Percentiles rank a stretch among this genome's conserved stretches.
These are phyloP conservation scores for Athalia circularis DNA, from an alignment of 2,888 invertebrate species.

Conservation along the genomic window DNA sequence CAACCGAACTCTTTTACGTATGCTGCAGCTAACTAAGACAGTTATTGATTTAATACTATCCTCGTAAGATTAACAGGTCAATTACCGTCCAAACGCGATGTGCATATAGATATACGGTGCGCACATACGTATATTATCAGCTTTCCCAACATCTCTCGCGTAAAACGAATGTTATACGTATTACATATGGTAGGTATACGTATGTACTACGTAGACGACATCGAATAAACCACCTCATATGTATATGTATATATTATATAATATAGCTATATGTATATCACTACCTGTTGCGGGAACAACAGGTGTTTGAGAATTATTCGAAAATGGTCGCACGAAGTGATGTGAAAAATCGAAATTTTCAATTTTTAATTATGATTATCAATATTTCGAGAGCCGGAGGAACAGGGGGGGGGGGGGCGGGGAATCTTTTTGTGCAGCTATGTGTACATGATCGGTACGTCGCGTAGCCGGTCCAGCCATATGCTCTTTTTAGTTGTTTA, in stretches of 20 bases:
- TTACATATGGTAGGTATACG: background rate
- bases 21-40: background rate
- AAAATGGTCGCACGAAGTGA: background rate
- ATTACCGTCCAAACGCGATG: slow-evolving; percentile 1
- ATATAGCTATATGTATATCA: background rate
- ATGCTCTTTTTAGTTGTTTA: slow-evolving; percentile 28
- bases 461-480: slow-evolving; percentile 8
- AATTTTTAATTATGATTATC: too few relatives aligned
- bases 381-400: too few relatives aligned
- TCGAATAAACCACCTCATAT: slow-evolving; percentile 5
- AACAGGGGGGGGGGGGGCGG: too few relatives aligned
- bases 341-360: slow-evolving; percentile 11
- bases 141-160: slow-evolving; percentile 17
- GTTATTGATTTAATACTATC: slow-evolving; percentile 38
- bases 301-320: slow-evolving; percentile 16
- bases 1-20: too few relatives aligned
- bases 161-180: background rate
- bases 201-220: background rate
- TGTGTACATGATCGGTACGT: background rate
- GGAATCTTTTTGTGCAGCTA: background rate
- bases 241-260: slow-evolving; percentile 20
- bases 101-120: background rate
- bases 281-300: slow-evolving; percentile 1
- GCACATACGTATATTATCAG: background rate
- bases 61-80: slow-evolving; percentile 38